Base-by-base conservation (phyloP, 1,140 invertebrate genomes). In the Drosophila grimshawi region DNA sequence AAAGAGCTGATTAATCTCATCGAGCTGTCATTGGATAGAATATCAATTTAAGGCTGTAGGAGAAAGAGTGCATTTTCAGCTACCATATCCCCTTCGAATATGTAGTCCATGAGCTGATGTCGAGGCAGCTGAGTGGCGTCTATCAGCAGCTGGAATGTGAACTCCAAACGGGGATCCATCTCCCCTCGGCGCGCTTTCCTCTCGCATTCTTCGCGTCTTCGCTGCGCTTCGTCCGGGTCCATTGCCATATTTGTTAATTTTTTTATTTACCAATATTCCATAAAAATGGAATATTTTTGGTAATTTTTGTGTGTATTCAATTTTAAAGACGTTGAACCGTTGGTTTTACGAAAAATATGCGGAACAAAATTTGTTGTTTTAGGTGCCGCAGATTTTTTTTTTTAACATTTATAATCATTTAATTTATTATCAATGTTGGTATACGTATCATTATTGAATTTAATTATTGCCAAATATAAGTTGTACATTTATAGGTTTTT, bases 1-100 rank as follows among this genome's bases (percentile, higher is more conserved):
- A 91, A 98, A 98, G 4, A 98, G 94, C 81, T 97, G 95, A 92
- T 98, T 98, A 76, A 98, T 97, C 91, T 97, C 96, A 91, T 97
- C 97, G 72, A 97, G 93, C 96, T 96, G 81, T 2, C 92, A 92
- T 62, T 56, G 29, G 11, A 69, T 51, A 51, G 60, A 29, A 11
- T 57, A 5, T 27, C 5, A 19, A 35, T 48, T 10, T 48, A 10
- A 35, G 27, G 4, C n/a, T 7, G 41, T 10, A 10, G 6, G 7
- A n/a, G 2, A 19, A 27, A 5, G 19, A 19, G 10, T 1, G 0
- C 4, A 3, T 27, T 19, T 3, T 4, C 35, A 41, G 71, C 82
- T 92, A 96, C 96, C 96, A 97, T 97, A 82, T 97, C 96, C 64
- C 96, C 96, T 91, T 97, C 96, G 90, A 97, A 97, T 11, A 97